phyloP scores from a whole-genome alignment of 2,113 vertebrate genomes.

The Hylia prasina region DNA sequence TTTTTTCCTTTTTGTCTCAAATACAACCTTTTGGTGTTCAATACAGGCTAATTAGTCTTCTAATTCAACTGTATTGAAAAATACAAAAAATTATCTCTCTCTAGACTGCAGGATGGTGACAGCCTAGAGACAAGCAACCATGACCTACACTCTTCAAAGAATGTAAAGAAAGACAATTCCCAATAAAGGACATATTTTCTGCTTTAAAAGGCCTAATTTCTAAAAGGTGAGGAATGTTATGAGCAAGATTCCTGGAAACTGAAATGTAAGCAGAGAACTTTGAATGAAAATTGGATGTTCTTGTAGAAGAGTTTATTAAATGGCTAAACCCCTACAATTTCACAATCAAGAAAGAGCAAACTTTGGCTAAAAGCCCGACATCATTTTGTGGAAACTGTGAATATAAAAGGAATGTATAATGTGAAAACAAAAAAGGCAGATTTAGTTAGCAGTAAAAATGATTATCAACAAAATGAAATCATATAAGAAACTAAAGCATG shows the following conservation, averaged over 20 bases:
- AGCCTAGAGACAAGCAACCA: neutral
- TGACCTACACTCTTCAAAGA: neutral
- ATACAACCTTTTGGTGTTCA: neutral
- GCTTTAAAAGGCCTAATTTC: neutral
- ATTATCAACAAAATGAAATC: neutral
- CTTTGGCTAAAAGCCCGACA: neutral
- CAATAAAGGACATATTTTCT: neutral
- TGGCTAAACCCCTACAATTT: neutral
- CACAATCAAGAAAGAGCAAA: slow-evolving; percentile 8
- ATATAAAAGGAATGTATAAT: neutral
- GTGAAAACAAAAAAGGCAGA: neutral
- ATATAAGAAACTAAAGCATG: neutral
- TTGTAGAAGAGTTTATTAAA: neutral
- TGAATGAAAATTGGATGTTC: neutral
- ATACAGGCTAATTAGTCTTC: neutral
- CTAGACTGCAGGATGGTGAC: neutral
- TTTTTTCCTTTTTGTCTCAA: neutral
- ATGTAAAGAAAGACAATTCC: neutral
- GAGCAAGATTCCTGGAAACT: slow-evolving; percentile 1
- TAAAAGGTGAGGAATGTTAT: neutral
- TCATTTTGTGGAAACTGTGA: neutral
- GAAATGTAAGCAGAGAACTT: neutral
- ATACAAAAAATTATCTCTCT: neutral
- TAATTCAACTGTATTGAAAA: too few species aligned
- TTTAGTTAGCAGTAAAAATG: neutral